Evolutionary conservation across 1,140 invertebrate genomes (phyloP).

Genomic region (Lordiphosa clarofinis): DNA sequence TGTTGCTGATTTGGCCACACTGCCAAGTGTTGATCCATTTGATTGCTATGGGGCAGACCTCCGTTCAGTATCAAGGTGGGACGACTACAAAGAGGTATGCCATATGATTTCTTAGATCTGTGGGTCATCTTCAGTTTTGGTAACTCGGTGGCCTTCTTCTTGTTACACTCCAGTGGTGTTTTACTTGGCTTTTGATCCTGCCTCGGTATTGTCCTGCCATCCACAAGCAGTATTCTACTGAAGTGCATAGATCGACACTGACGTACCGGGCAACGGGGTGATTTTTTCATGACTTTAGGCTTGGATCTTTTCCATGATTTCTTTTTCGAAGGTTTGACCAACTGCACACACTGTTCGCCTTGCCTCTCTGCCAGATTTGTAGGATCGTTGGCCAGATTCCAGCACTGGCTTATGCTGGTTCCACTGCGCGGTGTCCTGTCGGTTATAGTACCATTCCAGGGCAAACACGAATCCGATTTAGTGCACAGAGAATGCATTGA

Average conservation of each 20-base stretch:
- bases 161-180: no score
- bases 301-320: background rate
- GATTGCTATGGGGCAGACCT: no score
- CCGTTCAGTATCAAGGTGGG: constrained; percentile 7
- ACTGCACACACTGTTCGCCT: no score
- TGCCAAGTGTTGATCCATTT: no score
- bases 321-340: no score
- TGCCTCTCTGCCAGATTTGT: background rate
- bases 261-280: background rate
- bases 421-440: no score
- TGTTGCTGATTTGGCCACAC: no score
- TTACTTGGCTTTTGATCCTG: background rate
- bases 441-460: no score
- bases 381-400: constrained; percentile 37
- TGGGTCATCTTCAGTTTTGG: background rate
- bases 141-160: background rate
- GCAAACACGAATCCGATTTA: background rate
- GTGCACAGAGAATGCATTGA: background rate
- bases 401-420: constrained; percentile 9
- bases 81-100: constrained; percentile 30
- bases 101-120: constrained; percentile 3
- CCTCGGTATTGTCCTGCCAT: constrained; percentile 1
- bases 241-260: background rate
- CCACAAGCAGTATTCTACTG: constrained; percentile 12
- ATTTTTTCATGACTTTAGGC: background rate